phyloP scores from a whole-genome alignment of 2,797 vertebrate genomes.

The Corythornis leucogaster region DNA sequence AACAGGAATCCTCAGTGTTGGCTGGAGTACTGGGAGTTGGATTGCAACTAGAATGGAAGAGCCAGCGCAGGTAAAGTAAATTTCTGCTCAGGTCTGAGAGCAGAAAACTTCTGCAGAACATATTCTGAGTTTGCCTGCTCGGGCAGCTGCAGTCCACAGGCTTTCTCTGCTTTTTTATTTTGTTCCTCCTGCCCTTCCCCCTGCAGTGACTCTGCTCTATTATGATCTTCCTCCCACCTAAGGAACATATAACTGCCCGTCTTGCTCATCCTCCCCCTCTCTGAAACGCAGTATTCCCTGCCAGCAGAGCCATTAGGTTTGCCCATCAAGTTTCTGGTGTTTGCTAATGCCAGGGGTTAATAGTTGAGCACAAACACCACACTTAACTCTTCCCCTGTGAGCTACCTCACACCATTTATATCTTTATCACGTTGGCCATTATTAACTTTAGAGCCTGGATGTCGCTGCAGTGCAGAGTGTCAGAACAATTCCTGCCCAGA shows the following conservation, averaged over 20 bases:
- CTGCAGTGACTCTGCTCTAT: not conserved
- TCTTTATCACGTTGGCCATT: not conserved
- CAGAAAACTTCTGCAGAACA: not conserved
- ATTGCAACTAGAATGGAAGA: slow-evolving; percentile 26
- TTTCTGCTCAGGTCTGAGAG: not conserved
- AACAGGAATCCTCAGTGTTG: not conserved
- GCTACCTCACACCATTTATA: not conserved
- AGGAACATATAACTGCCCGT: not conserved
- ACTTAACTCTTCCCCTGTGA: not conserved
- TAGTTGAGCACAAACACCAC: not conserved
- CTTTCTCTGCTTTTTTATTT: not conserved
- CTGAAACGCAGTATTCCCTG: not conserved
- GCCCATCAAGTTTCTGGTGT: not conserved
- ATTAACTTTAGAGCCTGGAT: not conserved
- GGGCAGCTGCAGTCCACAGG: not conserved
- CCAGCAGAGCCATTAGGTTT: not conserved
- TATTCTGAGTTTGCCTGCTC: not conserved
- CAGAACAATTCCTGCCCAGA: not conserved
- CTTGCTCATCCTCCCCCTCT: not conserved
- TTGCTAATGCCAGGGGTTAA: not conserved
- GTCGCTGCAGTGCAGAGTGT: not conserved
- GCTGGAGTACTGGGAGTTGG: not conserved
- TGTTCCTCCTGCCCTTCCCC: not conserved
- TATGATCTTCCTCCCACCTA: not conserved
- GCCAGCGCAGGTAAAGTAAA: not conserved